phyloP scores from a whole-genome alignment of 2,797 vertebrate genomes.

The Acanthurus lineatus region DNA sequence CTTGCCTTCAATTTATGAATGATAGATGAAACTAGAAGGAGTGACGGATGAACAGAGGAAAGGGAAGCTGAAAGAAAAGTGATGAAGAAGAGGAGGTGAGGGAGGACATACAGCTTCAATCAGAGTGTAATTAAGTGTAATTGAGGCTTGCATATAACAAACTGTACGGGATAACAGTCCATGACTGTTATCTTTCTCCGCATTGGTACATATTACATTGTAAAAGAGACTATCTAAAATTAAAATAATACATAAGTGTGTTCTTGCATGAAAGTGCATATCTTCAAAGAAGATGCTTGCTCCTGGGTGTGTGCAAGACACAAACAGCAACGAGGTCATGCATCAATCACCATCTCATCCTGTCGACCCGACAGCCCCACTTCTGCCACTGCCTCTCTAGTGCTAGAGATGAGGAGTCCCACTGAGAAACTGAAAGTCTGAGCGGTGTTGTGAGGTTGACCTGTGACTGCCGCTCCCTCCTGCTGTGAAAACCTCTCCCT shows the following conservation, averaged over 20 bases:
- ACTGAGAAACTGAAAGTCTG: slow-evolving; percentile 22
- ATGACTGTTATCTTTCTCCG: neutral
- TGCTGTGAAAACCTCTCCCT: neutral
- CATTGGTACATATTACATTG: neutral
- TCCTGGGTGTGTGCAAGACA: slow-evolving; percentile 1
- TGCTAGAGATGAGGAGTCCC: slow-evolving; percentile 5
- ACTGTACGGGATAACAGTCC: too few species aligned
- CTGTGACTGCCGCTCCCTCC: neutral
- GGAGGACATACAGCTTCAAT: slow-evolving; percentile 7
- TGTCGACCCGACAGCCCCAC: slow-evolving; percentile 11
- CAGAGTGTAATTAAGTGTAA: too few species aligned
- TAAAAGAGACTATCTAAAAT: neutral
- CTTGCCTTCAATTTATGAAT: slow-evolving; percentile 59
- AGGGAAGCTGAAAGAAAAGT: neutral
- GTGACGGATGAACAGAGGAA: slow-evolving; percentile 6
- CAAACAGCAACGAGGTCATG: slow-evolving; percentile 32
- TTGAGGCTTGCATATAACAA: too few species aligned
- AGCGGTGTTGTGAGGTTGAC: slow-evolving; percentile 15
- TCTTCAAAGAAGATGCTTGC: neutral
- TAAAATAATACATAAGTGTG: neutral
- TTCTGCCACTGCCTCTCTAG: slow-evolving; percentile 11
- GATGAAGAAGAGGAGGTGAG: neutral
- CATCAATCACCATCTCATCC: slow-evolving; percentile 44
- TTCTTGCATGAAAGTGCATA: neutral
- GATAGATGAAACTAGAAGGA: slow-evolving; percentile 52